A percentile compares a stretch with the other conserved stretches of the same genome.
Conservation (phyloP, 2,888 invertebrate species). For the Galeopsomyia nigrocyanea region DNA sequence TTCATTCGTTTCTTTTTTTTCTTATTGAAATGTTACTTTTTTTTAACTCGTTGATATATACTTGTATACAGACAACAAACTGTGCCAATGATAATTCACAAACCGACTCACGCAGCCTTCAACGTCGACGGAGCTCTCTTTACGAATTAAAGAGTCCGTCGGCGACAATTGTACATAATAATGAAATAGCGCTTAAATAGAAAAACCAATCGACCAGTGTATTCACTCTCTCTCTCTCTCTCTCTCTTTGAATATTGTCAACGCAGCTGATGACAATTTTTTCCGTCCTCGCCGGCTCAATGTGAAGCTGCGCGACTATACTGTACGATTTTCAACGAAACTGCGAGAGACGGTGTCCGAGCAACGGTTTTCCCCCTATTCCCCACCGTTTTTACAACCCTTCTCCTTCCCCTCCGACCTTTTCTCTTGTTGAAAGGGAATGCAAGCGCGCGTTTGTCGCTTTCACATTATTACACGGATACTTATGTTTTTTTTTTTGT, state of each 20-base stretch:
- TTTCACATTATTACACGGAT: not conserved
- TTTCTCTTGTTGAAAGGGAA: not conserved
- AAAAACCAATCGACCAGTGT: not conserved
- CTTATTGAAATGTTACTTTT: no score
- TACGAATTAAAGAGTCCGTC: not conserved
- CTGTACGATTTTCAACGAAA: conserved; percentile 18
- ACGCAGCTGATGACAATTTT: conserved; percentile 6
- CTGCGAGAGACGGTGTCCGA: conserved; percentile 33
- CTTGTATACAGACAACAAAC: no score
- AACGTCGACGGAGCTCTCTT: no score
- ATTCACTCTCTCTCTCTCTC: no score
- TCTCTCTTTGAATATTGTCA: no score
- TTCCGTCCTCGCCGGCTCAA: conserved; percentile 9
- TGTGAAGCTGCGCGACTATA: not conserved
- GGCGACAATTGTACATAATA: conserved; percentile 5
- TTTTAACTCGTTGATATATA: no score
- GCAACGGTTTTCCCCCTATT: not conserved
- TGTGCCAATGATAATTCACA: no score
- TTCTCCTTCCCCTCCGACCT: not conserved
- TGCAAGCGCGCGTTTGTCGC: not conserved
- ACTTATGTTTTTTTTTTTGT: no score
- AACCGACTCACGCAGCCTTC: no score
- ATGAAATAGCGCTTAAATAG: conserved; percentile 1
- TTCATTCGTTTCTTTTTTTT: no score
- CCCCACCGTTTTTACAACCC: not conserved